Evolutionary conservation across 2,797 vertebrate genomes (phyloP), one percentile per base, ranked within the genome.

Genomic region (Onychomys arenicola): DNA sequence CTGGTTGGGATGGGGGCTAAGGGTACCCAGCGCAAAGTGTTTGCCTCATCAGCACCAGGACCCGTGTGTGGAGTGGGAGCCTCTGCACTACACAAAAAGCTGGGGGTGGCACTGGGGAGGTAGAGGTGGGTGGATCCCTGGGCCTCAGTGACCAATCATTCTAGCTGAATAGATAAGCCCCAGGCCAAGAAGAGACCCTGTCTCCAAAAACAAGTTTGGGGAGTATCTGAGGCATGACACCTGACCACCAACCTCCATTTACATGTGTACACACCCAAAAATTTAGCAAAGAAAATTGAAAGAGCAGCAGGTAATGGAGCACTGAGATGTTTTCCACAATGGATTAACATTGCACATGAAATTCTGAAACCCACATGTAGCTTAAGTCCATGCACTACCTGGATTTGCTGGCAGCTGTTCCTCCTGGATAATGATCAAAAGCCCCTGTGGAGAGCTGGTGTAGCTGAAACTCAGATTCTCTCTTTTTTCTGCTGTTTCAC

Each of bases 401-500:
- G n/a, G 65, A 4, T 65, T 73, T 81, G 59, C 63, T 25, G 0
- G 49, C 84, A 71, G 90, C 96, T 71, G 1, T 80, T 75, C 88
- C 43, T 77, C n/a, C 69, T 4, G 2, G 32, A 12, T 49, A 75
- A 73, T 14, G 61, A 46, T 46, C 49, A 57, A 2, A 29, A 87
- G 46, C 32, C n/a, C 40, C 21, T 5, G 49, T 75, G 84, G 77
- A 52, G 59, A 80, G 88, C 92, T 92, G 80, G 71, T 21, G 0
- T 55, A 89, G 71, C 87, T 93, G 46, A 71, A 81, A 80, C 37
- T 67, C 88, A 21, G 19, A 77, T 43, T 61, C 55, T 23, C 67
- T n/a, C 57, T 59, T 93, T 86, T 93, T 97, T 97, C 94, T 88
- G 75, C 94, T 88, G 75, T 94, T n/a, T 87, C 5, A 29, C 46